Evolutionary conservation across 2,888 invertebrate species (phyloP).

Genomic region (Anarsia innoxiella): DNA sequence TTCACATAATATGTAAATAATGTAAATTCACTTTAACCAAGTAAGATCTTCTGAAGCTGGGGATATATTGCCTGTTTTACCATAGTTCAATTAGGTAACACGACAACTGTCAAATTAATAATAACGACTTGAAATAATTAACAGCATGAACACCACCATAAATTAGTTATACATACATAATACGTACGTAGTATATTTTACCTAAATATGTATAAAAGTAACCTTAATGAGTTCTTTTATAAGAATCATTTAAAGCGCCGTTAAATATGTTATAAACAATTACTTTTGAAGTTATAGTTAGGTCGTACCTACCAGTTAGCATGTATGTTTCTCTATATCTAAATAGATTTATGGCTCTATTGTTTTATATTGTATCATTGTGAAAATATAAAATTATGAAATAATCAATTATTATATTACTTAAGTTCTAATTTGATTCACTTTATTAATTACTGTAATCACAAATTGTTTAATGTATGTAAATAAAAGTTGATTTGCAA

Average conservation of each 20-base stretch:
- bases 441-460: conserved; percentile 15
- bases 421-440: conserved; percentile 21
- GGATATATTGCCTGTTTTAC: conserved; percentile 21
- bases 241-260: conserved; percentile 20
- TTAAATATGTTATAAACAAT: conserved; percentile 25
- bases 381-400: conserved; percentile 22
- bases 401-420: conserved; percentile 17
- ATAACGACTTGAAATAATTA: conserved; percentile 14
- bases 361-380: conserved; percentile 24
- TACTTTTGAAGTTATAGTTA: conserved; percentile 30
- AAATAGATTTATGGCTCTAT: conserved; percentile 30
- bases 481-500: conserved; percentile 22
- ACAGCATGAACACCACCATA: conserved; percentile 17
- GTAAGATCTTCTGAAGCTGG: conserved; percentile 26
- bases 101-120: too few relatives aligned
- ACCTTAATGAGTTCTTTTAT: conserved; percentile 16
- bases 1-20: conserved; percentile 35
- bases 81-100: conserved; percentile 11
- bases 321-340: conserved; percentile 28
- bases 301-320: conserved; percentile 22
- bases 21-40: conserved; percentile 33
- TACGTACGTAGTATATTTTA: conserved; percentile 28
- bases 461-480: conserved; percentile 20
- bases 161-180: conserved; percentile 15
- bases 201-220: conserved; percentile 23